Conservation (phyloP, 2,888 invertebrate species). For the Encarsia formosa region DNA sequence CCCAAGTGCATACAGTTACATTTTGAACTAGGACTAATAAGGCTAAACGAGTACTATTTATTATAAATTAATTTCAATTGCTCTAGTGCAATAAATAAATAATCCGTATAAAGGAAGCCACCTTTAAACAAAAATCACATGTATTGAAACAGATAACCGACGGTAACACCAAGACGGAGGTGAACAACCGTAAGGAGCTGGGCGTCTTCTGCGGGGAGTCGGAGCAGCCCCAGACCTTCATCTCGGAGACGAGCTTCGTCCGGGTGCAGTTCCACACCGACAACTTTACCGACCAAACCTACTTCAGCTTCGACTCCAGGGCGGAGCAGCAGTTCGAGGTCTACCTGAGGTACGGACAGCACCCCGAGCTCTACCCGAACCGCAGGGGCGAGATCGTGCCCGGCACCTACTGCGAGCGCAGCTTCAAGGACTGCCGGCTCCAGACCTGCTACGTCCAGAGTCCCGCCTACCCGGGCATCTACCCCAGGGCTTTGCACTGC, state of each 20-base stretch:
- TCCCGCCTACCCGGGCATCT: constrained; percentile 88
- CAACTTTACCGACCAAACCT: constrained; percentile 89
- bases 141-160: constrained; percentile 74
- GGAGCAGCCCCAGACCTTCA: constrained; percentile 90
- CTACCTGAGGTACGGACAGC: constrained; percentile 86
- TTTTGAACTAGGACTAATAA: too few relatives aligned
- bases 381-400: constrained; percentile 83
- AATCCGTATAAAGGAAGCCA: too few relatives aligned
- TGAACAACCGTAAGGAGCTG: constrained; percentile 82
- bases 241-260: constrained; percentile 90
- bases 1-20: too few relatives aligned
- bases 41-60: too few relatives aligned
- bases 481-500: constrained; percentile 86
- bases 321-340: constrained; percentile 90
- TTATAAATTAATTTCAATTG: too few relatives aligned
- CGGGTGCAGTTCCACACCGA: constrained; percentile 88
- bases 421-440: constrained; percentile 81
- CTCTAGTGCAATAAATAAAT: too few relatives aligned
- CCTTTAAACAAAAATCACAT: too few relatives aligned
- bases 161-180: constrained; percentile 84
- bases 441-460: constrained; percentile 93
- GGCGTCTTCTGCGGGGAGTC: constrained; percentile 92
- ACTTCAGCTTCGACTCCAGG: constrained; percentile 80
- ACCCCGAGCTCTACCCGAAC: constrained; percentile 88
- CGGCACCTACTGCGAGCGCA: constrained; percentile 84